Evolutionary conservation across 2,888 invertebrate species (phyloP).

Genomic region (Diarsia mendica): DNA sequence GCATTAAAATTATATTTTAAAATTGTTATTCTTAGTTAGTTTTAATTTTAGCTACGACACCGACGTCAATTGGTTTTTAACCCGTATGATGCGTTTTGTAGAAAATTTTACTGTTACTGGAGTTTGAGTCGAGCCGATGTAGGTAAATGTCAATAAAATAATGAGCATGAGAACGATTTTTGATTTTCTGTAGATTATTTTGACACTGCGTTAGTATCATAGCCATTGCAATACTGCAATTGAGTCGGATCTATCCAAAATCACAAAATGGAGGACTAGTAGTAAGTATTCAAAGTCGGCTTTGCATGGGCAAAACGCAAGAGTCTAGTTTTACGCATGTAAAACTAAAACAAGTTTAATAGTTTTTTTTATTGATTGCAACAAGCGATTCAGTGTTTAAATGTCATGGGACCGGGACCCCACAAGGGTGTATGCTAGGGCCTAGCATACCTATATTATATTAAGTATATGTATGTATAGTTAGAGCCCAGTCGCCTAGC

Average conservation of each 20-base stretch:
- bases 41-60: not conserved
- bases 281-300: not conserved
- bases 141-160: conserved; percentile 27
- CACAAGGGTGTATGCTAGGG: not conserved
- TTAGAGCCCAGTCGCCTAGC: no score
- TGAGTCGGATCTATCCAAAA: not conserved
- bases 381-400: no score
- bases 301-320: not conserved
- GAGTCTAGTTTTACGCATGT: not conserved
- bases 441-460: no score
- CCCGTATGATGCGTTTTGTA: not conserved
- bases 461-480: no score
- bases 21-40: not conserved
- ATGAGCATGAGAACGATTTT: not conserved
- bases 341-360: not conserved
- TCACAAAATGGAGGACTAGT: not conserved
- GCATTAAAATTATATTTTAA: conserved; percentile 29
- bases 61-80: not conserved
- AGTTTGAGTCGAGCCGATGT: not conserved
- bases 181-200: conserved; percentile 7
- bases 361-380: no score
- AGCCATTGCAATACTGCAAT: not conserved
- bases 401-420: conserved; percentile 1
- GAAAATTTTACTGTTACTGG: not conserved
- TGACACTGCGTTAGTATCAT: not conserved